Conservation (phyloP, 2,888 invertebrate species). For the Cancer borealis region DNA sequence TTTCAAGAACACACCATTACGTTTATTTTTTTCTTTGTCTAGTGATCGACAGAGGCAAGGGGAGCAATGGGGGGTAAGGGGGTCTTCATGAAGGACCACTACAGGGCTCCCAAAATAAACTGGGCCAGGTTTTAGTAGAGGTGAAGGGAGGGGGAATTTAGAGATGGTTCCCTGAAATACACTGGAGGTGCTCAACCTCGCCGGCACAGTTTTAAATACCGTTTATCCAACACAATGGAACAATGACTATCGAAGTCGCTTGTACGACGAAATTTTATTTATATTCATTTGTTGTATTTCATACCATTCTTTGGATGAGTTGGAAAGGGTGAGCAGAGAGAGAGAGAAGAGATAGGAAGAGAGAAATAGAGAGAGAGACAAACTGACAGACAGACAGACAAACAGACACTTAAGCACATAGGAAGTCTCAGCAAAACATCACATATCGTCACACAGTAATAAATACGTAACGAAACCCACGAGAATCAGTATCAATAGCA, state of each 20-base stretch:
- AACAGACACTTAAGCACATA: background rate
- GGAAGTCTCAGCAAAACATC: background rate
- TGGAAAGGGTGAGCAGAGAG: background rate
- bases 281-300: background rate
- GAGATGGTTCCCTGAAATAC: slow-evolving; percentile 18
- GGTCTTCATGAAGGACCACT: slow-evolving; percentile 45
- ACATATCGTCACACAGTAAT: background rate
- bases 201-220: slow-evolving; percentile 33
- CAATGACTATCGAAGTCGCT: slow-evolving; percentile 11
- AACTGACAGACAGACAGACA: background rate
- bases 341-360: background rate
- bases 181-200: slow-evolving; percentile 11
- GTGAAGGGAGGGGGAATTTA: slow-evolving; percentile 32
- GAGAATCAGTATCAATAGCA: background rate
- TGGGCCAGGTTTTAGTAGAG: background rate
- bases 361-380: background rate
- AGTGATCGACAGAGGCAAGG: background rate
- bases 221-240: slow-evolving; percentile 31
- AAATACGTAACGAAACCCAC: background rate
- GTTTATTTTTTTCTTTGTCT: background rate
- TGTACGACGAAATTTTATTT: background rate
- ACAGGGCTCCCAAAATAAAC: slow-evolving; percentile 41
- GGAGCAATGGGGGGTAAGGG: background rate
- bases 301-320: background rate
- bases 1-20: slow-evolving; percentile 42